Conservation (phyloP, 1,140 invertebrate species). For the Wiebesia pumilae region DNA sequence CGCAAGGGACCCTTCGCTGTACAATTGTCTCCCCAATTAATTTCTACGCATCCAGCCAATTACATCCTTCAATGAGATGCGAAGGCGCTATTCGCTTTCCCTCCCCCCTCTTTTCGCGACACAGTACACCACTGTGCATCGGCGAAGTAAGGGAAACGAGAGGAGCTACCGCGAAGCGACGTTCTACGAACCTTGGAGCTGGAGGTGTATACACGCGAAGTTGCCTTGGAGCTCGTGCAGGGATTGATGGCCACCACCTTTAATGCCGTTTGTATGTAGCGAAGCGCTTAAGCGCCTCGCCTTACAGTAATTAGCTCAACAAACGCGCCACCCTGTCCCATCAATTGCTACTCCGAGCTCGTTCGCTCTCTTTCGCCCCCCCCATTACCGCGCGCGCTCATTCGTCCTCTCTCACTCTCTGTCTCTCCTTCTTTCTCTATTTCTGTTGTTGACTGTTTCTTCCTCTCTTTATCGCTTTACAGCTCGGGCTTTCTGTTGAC, state of each 20-base stretch:
- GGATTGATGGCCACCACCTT: slow-evolving; percentile 51
- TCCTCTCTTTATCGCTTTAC: neutral
- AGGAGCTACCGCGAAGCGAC: neutral
- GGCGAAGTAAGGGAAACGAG: neutral
- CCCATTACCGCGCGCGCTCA: neutral
- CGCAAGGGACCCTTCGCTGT: neutral
- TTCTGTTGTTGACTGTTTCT: neutral
- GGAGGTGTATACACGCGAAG: neutral
- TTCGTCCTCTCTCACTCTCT: slow-evolving; percentile 40
- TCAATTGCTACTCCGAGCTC: slow-evolving; percentile 71
- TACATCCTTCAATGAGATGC: neutral
- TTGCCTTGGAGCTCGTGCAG: neutral
- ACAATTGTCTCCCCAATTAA: neutral
- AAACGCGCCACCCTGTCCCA: slow-evolving; percentile 74
- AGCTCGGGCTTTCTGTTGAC: neutral
- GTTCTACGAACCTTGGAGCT: neutral
- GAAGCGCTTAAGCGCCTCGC: slow-evolving; percentile 71
- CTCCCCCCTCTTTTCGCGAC: too few species aligned
- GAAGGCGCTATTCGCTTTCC: neutral
- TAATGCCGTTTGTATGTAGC: slow-evolving; percentile 76
- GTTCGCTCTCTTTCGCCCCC: neutral
- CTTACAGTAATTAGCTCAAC: slow-evolving; percentile 75
- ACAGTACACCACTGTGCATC: too few species aligned
- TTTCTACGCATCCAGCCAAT: neutral
- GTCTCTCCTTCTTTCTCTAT: neutral